These are phyloP conservation scores for Hexactinellida sp. DNA, from an alignment of 37 sponge, comb jelly and placozoan genomes.

Conservation along the genomic window DNA sequence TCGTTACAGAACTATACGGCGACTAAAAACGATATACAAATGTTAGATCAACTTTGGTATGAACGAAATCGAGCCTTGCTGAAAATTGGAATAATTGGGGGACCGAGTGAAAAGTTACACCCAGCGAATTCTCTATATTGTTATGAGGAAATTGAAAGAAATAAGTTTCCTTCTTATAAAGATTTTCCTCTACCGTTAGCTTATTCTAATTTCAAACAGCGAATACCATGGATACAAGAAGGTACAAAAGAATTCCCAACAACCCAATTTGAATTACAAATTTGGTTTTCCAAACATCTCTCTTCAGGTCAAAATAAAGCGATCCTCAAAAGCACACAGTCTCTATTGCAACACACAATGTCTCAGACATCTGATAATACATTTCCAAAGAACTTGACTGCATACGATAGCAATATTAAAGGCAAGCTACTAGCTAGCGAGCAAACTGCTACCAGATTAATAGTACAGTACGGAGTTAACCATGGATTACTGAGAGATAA, in stretches of 20 bases:
- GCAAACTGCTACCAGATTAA: background rate
- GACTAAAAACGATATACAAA: background rate
- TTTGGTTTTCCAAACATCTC: background rate
- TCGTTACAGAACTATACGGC: background rate
- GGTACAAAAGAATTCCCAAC: background rate
- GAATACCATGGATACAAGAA: background rate
- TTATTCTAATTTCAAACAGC: background rate
- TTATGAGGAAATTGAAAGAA: slow-evolving; percentile 4
- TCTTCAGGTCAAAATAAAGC: background rate
- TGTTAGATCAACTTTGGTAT: slow-evolving; percentile 14
- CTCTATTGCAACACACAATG: background rate
- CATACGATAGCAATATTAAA: background rate
- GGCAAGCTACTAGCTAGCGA: background rate
- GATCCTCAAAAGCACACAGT: background rate
- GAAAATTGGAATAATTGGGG: background rate
- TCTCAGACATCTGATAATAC: background rate
- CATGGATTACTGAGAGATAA: background rate
- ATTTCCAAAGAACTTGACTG: background rate
- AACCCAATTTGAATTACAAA: background rate
- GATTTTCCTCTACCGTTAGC: background rate
- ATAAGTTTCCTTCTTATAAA: background rate
- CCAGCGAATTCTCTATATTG: background rate
- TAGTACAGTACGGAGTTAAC: background rate
- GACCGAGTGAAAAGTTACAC: background rate
- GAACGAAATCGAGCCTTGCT: background rate